Evolutionary conservation across 2,113 vertebrate species (phyloP).

Genomic region (Apaloderma vittatum): DNA sequence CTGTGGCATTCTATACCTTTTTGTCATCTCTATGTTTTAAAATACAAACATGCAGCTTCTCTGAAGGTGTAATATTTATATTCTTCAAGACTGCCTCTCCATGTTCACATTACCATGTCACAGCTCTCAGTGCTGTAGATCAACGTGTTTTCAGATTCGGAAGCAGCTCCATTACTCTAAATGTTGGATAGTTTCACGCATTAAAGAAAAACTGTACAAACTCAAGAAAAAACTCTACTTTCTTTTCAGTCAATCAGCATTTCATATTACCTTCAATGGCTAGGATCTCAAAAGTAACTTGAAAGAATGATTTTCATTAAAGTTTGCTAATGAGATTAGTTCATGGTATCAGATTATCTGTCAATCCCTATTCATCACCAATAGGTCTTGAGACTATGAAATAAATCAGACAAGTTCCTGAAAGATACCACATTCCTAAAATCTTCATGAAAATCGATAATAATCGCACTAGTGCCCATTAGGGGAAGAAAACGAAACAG

Average conservation of each 20-base stretch:
- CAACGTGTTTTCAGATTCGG: not conserved
- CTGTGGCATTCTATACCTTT: not conserved
- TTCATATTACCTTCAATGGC: not conserved
- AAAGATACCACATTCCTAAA: not conserved
- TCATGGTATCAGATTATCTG: not conserved
- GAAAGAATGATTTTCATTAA: not conserved
- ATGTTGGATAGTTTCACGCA: not conserved
- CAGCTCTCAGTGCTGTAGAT: not conserved
- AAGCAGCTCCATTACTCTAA: not conserved
- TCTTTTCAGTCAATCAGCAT: not conserved
- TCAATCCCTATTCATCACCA: not conserved
- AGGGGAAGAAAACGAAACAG: not conserved
- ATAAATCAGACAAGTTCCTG: not conserved
- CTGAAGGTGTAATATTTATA: not conserved
- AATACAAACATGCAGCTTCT: not conserved
- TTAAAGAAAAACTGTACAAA: not conserved
- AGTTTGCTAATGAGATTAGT: not conserved
- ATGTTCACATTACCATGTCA: not conserved
- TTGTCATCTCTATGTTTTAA: not conserved
- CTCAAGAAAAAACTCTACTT: not conserved
- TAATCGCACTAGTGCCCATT: not conserved
- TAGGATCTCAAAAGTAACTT: not conserved
- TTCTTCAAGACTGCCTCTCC: not conserved
- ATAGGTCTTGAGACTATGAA: not conserved
- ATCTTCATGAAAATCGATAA: not conserved